Conservation (phyloP, 2,113 vertebrate genomes). For the Saccopteryx bilineata region DNA sequence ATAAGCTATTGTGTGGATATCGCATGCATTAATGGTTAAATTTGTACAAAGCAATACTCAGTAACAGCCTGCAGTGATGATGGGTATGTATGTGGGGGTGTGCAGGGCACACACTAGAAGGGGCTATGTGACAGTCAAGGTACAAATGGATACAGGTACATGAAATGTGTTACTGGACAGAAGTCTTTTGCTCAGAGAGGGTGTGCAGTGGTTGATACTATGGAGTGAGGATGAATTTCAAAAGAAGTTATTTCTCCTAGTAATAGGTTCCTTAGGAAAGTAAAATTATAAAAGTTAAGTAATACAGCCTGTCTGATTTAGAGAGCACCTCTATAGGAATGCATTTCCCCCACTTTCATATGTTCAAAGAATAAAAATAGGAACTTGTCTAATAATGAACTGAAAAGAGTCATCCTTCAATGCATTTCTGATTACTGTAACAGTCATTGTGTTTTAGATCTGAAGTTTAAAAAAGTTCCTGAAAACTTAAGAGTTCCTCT, state of each 20-base stretch:
- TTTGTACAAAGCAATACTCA: no score
- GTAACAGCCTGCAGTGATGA: no score
- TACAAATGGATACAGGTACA: accelerated
- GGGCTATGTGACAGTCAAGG: not conserved
- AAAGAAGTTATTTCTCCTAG: not conserved
- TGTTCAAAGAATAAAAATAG: accelerated
- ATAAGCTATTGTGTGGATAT: no score
- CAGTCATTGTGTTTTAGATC: not conserved
- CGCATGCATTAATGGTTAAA: not conserved
- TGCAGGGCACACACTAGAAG: not conserved
- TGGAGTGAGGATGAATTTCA: not conserved
- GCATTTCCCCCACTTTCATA: not conserved
- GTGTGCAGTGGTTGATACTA: accelerated
- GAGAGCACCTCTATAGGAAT: not conserved
- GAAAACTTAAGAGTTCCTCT: not conserved
- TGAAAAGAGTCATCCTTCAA: not conserved
- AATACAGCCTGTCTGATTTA: not conserved
- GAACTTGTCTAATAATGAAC: not conserved
- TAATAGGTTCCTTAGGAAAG: not conserved
- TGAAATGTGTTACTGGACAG: accelerated
- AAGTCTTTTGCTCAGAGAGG: accelerated
- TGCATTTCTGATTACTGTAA: not conserved
- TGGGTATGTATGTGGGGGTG: not conserved
- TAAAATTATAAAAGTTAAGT: not conserved
- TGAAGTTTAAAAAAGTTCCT: not conserved